Evolutionary conservation across 2,797 vertebrate genomes (phyloP), one percentile per base, ranked within the genome.

Genomic region (Sebastes trivittatus): DNA sequence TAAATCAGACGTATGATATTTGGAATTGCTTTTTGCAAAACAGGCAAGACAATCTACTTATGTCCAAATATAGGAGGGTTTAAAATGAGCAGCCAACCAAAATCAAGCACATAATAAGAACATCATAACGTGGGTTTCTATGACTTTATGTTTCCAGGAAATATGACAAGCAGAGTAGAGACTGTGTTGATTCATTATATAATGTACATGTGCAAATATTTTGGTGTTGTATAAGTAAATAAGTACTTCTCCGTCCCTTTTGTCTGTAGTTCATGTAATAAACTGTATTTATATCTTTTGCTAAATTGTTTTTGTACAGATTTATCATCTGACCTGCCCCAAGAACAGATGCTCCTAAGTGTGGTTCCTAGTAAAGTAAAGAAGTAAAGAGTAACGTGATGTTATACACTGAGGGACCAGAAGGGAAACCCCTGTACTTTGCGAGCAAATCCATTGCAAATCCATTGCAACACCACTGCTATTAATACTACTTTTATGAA

Each of bases 241-340:
- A 72, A 60, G 29, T 23, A 42, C 22, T 60, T 61, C 16, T 72
- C 14, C 46, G 30, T 65, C 0, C 38, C 3, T 34, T 52, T 46
- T 36, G 16, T 55, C 34, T 36, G n/a, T 20, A 14, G 30, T 54
- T 38, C 22, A 60, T 10, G 10, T 46, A 16, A 7, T 65, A 10
- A 30, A 18, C 8, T 54, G 11, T 10, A 29, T 49, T 70, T 30
- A 25, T 58, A 7, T 22, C 18, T 65, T 65, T 65, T 22, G 3
- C 7, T 18, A 38, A 54, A 16, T 32, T 18, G 11, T 58, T n/a
- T 61, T 56, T 68, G 30, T 36, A 42, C 32, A 27, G 30, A 63
- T 61, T 6, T 9, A 74, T 71, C 76, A 79, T 64, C 49, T 80
- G 61, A 82, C 10, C 61, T 68, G 52, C 11, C 18, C 22, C 14